A percentile compares a stretch with the other conserved stretches of the same genome.
phyloP scores from a whole-genome alignment of 2,113 vertebrate genomes.

The Henicopernis longicauda region DNA sequence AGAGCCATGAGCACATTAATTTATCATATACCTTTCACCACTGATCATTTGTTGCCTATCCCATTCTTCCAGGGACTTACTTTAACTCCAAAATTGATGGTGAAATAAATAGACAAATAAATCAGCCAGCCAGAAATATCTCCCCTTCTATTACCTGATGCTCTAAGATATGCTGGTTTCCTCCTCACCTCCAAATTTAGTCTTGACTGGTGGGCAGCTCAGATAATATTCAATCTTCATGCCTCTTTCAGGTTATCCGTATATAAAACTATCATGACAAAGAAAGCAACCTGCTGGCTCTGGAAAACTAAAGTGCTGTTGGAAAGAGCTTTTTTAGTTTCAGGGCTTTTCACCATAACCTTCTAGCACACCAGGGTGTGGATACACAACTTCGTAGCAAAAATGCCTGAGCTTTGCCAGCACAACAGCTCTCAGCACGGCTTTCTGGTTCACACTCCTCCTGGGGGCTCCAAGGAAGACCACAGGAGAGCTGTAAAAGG shows the following conservation, averaged over 20 bases:
- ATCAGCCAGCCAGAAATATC: slow-evolving; percentile 5
- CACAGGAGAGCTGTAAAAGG: background rate
- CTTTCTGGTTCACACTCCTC: background rate
- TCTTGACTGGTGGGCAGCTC: background rate
- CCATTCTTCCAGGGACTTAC: background rate
- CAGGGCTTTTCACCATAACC: background rate
- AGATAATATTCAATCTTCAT: background rate
- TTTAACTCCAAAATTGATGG: slow-evolving; percentile 17
- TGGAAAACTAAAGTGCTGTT: background rate
- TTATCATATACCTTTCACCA: background rate
- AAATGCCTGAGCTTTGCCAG: background rate
- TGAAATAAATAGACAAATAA: slow-evolving; percentile 42
- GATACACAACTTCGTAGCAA: background rate
- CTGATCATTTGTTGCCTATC: background rate
- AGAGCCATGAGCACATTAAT: background rate
- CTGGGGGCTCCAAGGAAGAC: background rate
- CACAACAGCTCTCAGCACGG: background rate
- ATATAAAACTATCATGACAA: background rate
- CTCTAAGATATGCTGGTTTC: background rate
- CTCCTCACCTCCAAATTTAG: background rate
- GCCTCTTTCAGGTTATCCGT: background rate
- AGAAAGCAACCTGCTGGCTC: background rate
- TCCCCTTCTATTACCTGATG: background rate
- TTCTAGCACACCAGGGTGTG: background rate
- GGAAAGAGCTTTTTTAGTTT: background rate